Evolutionary conservation across 2,888 invertebrate species (phyloP), one percentile per base, ranked within the genome.

Genomic region (Diadromus collaris): DNA sequence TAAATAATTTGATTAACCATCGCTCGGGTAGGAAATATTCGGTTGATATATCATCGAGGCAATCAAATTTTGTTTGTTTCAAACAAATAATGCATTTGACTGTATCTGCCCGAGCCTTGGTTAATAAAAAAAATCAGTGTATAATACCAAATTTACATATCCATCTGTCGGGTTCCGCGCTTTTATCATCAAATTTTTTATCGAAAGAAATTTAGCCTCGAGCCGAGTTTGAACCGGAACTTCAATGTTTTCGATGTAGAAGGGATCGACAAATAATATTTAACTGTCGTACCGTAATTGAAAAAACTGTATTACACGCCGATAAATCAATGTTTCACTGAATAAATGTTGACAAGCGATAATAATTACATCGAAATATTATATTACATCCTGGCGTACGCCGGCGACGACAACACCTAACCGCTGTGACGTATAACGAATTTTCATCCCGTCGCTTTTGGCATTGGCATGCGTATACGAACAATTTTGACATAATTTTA

Each of bases 401-500:
- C 67, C 61, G 61, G 41, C 51, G 70, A 74, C 70, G 77, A 77
- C 67, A 63, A 74, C 73, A 58, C 41, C 77, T 21, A 27, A 73
- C 44, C 21, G 70, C 60, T 60, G 34, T 48, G 21, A 60, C 32
- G 19, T 16, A n/a, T 29, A 60, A 21, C 68, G 58, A 19, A 32
- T 58, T 29, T 56, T 16, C 56, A 56, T 16, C n/a, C 56, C 56
- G 29, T 56, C 29, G n/a, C 29, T 16, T 54, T 54, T 56, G 27
- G 29, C 29, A 29, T 16, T 27, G 29, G 16, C 27, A 24, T 27
- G n/a, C 29, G 16, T 4, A 41, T 32, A 19, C 24, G 44, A 74
- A 73, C 46, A 61, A 70, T 76, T 77, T 76, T 74, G 69, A 76
- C 70, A 74, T 77, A 29, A 70, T 73, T 79, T 76, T 67, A 71